Evolutionary conservation across 2,797 vertebrate genomes (phyloP).

Genomic region (Dicrostonyx torquatus): DNA sequence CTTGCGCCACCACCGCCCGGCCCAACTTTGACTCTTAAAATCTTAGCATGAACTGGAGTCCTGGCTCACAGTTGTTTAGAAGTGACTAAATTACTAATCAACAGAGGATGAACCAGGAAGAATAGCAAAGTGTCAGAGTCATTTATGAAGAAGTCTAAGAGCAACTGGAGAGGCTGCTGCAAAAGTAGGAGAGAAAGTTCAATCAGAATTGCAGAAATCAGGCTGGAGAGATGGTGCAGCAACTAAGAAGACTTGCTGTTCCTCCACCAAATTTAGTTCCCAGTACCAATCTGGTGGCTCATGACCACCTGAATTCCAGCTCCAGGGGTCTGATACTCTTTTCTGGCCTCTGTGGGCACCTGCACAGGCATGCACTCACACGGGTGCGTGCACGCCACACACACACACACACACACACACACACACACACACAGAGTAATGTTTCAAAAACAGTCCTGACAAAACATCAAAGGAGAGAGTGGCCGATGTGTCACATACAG

Average conservation of each 20-base stretch:
- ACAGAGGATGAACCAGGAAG: not conserved
- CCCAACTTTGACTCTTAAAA: not conserved
- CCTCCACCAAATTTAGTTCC: not conserved
- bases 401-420: not conserved
- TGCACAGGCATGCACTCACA: not conserved
- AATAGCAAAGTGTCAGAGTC: not conserved
- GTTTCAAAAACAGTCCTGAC: not conserved
- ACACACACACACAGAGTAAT: not conserved
- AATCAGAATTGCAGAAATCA: not conserved
- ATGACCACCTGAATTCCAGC: not conserved
- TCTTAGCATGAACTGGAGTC: not conserved
- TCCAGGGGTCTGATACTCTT: not conserved
- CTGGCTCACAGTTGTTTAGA: not conserved
- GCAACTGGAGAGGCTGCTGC: not conserved
- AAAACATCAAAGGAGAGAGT: not conserved
- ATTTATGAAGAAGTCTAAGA: not conserved
- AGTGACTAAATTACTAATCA: not conserved
- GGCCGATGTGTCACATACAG: not conserved
- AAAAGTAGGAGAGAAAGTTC: not conserved
- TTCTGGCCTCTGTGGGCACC: not conserved
- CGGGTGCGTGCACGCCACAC: not conserved
- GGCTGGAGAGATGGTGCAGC: not conserved
- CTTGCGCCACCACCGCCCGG: fast-evolving
- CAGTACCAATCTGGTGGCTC: not conserved
- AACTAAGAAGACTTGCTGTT: not conserved